Percentiles rank a stretch among this genome's conserved stretches.
Conservation (phyloP, 1,140 invertebrate species). For the Cotesia glomerata region DNA sequence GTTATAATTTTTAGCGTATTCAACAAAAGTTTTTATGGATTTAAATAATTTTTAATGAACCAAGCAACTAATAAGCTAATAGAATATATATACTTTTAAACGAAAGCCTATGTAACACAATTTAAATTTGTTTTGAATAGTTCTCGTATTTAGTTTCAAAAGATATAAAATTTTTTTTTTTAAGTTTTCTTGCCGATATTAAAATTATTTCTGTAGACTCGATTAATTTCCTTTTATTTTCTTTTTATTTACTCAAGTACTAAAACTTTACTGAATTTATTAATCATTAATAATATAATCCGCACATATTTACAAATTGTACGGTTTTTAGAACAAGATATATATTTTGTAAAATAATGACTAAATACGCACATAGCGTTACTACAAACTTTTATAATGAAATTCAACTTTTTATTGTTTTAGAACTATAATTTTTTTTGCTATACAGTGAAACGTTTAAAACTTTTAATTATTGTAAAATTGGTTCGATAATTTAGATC, state of each 20-base stretch:
- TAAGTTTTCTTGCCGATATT: no score
- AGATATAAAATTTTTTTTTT: no score
- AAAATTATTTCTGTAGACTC: no score
- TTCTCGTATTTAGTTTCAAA: no score
- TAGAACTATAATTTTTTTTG: neutral
- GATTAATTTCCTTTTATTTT: no score
- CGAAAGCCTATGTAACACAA: no score
- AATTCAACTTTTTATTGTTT: neutral
- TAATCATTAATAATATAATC: no score
- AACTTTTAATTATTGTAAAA: neutral
- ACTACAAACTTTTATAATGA: neutral
- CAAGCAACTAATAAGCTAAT: neutral
- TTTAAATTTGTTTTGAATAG: no score
- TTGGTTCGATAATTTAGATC: no score
- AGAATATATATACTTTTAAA: neutral
- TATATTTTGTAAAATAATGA: neutral
- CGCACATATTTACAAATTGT: neutral
- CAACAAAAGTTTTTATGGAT: neutral
- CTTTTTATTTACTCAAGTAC: no score
- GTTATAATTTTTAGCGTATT: neutral
- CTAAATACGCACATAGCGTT: neutral
- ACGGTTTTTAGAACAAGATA: neutral
- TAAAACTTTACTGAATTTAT: no score
- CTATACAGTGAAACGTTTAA: neutral
- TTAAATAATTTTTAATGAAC: neutral